These are phyloP conservation scores for Hylaeus volcanicus DNA, from an alignment of 1,140 invertebrate genomes.

Conservation along the genomic window DNA sequence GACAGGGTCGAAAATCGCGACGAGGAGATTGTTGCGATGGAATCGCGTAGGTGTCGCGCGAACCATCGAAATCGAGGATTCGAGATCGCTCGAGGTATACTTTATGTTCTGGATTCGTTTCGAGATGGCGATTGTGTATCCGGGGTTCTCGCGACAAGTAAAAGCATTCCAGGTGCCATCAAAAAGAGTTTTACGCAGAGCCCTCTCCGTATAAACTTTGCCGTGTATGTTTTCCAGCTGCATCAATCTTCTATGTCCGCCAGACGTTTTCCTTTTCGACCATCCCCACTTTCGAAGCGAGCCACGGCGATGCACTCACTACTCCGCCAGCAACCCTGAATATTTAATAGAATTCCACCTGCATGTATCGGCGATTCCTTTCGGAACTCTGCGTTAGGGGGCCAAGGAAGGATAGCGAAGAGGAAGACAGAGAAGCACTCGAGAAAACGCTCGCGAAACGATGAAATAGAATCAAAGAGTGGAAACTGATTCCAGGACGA, in stretches of 20 bases:
- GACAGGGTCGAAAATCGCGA: neutral
- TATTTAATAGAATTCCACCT: constrained; percentile 47
- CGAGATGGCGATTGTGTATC: too few species aligned
- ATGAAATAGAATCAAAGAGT: constrained; percentile 35
- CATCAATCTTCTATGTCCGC: constrained; percentile 41
- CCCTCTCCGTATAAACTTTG: constrained; percentile 7
- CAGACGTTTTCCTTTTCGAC: constrained; percentile 1
- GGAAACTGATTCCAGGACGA: constrained; percentile 26
- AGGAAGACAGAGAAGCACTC: neutral
- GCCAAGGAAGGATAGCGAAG: neutral
- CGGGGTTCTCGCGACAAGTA: neutral
- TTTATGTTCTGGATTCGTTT: neutral
- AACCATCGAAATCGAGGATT: constrained; percentile 18
- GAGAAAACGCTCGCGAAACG: neutral
- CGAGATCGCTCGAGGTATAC: constrained; percentile 1
- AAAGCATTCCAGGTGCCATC: constrained; percentile 29
- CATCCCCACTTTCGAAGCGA: neutral
- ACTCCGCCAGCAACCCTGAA: constrained; percentile 24
- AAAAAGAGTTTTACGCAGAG: constrained; percentile 22
- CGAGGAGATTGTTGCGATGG: neutral
- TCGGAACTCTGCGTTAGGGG: neutral
- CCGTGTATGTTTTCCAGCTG: constrained; percentile 20
- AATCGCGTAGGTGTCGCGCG: neutral
- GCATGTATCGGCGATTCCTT: constrained; percentile 37
- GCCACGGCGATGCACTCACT: neutral